Evolutionary conservation across 1,140 invertebrate genomes (phyloP).

Genomic region (Ladona fulva): DNA sequence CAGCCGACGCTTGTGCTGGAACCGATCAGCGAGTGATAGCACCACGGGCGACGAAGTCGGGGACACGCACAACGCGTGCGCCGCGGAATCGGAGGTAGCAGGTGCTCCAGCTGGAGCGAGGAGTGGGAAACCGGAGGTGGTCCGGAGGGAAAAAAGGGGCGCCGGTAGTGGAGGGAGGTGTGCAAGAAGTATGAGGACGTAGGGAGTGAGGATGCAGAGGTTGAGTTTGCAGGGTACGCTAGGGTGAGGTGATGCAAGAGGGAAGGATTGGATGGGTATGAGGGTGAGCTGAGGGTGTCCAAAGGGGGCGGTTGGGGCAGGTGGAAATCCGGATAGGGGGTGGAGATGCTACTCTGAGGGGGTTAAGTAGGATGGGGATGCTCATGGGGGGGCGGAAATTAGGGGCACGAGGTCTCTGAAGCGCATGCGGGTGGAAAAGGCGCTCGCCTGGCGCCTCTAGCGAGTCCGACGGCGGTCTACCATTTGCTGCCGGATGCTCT

Average conservation of each 20-base stretch:
- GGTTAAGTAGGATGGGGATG: neutral
- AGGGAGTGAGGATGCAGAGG: neutral
- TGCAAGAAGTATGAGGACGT: neutral
- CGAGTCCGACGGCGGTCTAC: no score
- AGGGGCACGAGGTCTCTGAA: neutral
- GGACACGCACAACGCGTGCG: no score
- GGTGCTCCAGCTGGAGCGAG: neutral
- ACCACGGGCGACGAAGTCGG: no score
- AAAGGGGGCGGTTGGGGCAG: neutral
- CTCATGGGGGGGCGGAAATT: neutral
- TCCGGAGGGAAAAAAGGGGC: neutral
- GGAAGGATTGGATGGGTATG: neutral
- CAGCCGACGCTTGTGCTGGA: no score
- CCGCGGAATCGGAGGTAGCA: neutral
- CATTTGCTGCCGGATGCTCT: no score
- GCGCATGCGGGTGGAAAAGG: neutral
- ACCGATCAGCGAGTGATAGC: no score
- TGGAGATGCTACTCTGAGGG: neutral
- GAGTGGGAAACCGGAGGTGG: neutral
- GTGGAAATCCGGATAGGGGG: neutral
- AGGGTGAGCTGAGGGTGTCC: neutral
- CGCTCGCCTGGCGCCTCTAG: neutral
- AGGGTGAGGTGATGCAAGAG: neutral
- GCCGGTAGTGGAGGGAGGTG: neutral
- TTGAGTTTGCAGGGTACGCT: neutral